Evolutionary conservation across 2,797 vertebrate species (phyloP), one percentile per base, ranked within the genome.

Genomic region (Menidia menidia): DNA sequence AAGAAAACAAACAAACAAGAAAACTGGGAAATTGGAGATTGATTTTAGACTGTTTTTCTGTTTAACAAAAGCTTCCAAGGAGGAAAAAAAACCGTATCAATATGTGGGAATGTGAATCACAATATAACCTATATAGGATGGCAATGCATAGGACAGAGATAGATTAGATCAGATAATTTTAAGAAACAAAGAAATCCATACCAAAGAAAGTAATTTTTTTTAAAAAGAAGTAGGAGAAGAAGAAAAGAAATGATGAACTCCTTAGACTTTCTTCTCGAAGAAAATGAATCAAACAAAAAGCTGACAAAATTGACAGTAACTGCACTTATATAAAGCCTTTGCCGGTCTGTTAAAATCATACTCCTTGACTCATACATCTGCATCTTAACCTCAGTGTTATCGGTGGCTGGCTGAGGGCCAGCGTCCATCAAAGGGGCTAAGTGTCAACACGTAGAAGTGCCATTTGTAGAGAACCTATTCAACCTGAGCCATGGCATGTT

Each of bases 21-120:
- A 64, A 55, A 33, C 0, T 4, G 35, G 19, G 6, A 33, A 78
- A 12, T 10, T 35, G 45, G 18, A 54, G 6, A 59, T 65, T 45
- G 31, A 45, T 66, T 80, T 71, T 62, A 0, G 30, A 62, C 48
- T 13, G 0, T 16, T n/a, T 58, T 54, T 57, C 43, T 62, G 33
- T 44, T 47, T 30, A 64, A 56, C 13, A 39, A 52, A 71, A 61
- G 9, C 54, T 61, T 32, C 13, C 1, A 4, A 63, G n/a, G 5
- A 54, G 13, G 13, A 39, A 13, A 60, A 70, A 72, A 31, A 41
- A 18, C 8, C 6, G 4, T 43, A 30, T 54, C 11, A 50, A 25
- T 51, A 13, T 16, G 39, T 56, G 39, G 12, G 52, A 78, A 73
- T 44, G n/a, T 50, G 42, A 35, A 52, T 63, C 50, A 6, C 11